Evolutionary conservation across 2,888 invertebrate genomes (phyloP).

Genomic region (Pandemis corylana): DNA sequence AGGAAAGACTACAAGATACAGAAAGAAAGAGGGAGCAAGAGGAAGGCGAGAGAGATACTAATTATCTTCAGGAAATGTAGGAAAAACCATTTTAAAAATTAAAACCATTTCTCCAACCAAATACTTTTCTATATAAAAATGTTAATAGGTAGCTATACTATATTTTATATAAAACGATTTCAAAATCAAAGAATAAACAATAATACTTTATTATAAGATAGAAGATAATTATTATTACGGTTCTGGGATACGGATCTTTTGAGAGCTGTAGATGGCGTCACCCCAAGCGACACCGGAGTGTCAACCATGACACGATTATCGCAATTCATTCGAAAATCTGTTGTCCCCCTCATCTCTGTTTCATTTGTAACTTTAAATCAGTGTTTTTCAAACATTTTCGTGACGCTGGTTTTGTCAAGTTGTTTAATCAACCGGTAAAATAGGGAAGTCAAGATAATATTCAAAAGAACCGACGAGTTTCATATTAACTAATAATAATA

Average conservation of each 20-base stretch:
- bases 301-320: conserved; percentile 58
- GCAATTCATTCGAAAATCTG: conserved; percentile 54
- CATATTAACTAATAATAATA: no score
- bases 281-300: conserved; percentile 54
- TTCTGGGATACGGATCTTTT: conserved; percentile 11
- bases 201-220: conserved; percentile 18
- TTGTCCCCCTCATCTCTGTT: conserved; percentile 47
- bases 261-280: conserved; percentile 55
- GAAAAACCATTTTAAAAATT: no score
- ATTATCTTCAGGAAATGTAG: no score
- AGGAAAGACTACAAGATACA: no score
- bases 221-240: conserved; percentile 29
- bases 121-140: neutral
- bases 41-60: no score
- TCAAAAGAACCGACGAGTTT: no score
- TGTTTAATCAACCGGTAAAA: no score
- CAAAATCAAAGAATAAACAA: conserved; percentile 3
- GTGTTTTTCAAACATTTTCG: neutral
- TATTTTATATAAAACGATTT: neutral
- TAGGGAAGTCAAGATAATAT: no score
- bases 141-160: neutral
- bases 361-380: conserved; percentile 45
- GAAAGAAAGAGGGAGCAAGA: no score
- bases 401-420: neutral
- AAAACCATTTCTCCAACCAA: neutral